phyloP scores from a whole-genome alignment of 1,140 invertebrate species.

The Microplitis demolitor region DNA sequence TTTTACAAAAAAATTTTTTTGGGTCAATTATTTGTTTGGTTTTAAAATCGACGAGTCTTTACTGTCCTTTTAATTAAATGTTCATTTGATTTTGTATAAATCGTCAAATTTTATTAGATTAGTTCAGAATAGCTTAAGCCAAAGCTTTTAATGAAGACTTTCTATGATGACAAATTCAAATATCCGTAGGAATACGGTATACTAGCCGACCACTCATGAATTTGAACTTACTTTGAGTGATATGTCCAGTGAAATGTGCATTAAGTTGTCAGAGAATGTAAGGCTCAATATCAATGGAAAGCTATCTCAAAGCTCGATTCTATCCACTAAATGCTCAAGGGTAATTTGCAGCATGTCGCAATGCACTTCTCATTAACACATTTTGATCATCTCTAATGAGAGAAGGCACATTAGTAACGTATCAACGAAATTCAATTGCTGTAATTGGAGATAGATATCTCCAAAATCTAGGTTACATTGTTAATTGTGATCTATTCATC shows the following conservation, averaged over 20 bases:
- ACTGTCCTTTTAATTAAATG: too few relatives aligned
- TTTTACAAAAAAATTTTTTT: too few relatives aligned
- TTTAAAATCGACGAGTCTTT: too few relatives aligned
- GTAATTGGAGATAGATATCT: neutral
- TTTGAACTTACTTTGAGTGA: neutral
- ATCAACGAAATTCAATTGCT: neutral
- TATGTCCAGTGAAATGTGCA: neutral
- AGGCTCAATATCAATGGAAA: neutral
- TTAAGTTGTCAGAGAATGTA: neutral
- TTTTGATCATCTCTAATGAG: conserved; percentile 1
- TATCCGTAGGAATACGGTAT: neutral
- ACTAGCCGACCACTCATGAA: neutral
- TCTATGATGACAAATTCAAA: too few relatives aligned
- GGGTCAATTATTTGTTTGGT: too few relatives aligned
- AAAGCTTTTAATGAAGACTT: too few relatives aligned
- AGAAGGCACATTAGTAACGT: neutral
- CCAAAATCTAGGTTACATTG: neutral
- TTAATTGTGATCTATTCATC: neutral
- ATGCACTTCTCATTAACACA: neutral
- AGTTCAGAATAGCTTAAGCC: too few relatives aligned
- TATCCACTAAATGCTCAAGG: neutral
- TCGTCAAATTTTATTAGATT: too few relatives aligned
- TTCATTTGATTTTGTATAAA: too few relatives aligned
- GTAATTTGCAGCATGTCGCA: neutral
- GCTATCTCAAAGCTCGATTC: neutral